phyloP scores from a whole-genome alignment of 2,113 vertebrate species.

The Procavia capensis region DNA sequence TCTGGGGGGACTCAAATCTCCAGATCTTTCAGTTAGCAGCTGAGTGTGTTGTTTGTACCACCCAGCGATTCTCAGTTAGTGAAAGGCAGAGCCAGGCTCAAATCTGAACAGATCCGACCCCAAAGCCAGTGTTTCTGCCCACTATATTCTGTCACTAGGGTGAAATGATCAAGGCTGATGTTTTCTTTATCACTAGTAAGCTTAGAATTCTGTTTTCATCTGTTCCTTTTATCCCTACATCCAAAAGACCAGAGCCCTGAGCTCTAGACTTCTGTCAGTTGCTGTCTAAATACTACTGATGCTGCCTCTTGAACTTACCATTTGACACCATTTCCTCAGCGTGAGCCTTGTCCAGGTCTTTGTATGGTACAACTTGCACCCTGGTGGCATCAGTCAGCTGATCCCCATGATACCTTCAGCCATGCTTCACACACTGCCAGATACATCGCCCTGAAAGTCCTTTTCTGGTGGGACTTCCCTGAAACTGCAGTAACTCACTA shows the following conservation, averaged over 20 bases:
- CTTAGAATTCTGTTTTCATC: not conserved
- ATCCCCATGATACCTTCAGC: not conserved
- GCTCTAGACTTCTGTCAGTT: not conserved
- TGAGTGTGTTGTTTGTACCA: not conserved
- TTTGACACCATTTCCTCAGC: not conserved
- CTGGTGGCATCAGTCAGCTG: not conserved
- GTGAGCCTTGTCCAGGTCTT: not conserved
- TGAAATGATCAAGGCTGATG: not conserved
- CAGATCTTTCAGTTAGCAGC: not conserved
- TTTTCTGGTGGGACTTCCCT: not conserved
- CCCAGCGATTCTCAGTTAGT: not conserved
- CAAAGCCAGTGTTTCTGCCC: not conserved
- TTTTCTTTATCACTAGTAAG: not conserved
- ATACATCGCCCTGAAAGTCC: not conserved
- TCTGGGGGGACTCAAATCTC: not conserved
- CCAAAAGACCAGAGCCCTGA: not conserved
- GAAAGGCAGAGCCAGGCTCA: not conserved
- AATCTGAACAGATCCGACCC: not conserved
- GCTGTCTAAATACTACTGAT: not conserved
- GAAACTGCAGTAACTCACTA: not conserved
- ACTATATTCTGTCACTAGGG: not conserved
- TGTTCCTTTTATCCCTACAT: not conserved
- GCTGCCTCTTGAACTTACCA: not conserved
- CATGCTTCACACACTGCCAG: not conserved
- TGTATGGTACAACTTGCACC: not conserved